Percentiles rank a stretch among this genome's conserved stretches.
phyloP scores from a whole-genome alignment of 2,113 vertebrate genomes.

The Lanius collurio region DNA sequence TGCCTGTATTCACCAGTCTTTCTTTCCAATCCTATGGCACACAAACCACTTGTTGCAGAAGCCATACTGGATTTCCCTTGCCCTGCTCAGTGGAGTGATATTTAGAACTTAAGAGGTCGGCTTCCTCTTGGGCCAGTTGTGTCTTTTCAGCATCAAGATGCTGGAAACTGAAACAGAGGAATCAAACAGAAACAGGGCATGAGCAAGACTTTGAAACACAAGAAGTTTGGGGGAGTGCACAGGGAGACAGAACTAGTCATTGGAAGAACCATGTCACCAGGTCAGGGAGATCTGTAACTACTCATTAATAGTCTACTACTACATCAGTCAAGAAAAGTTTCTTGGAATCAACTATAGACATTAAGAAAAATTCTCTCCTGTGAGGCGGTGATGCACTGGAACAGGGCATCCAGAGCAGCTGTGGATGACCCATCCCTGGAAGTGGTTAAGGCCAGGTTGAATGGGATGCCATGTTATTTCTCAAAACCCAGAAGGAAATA shows the following conservation, averaged over 20 bases:
- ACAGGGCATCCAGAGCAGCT: neutral
- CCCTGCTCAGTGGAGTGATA: neutral
- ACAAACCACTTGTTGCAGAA: neutral
- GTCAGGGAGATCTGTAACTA: neutral
- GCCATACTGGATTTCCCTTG: neutral
- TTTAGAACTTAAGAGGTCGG: neutral
- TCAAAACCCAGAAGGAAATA: neutral
- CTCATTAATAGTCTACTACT: too few relatives aligned
- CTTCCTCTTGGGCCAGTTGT: neutral
- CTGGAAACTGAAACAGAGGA: neutral
- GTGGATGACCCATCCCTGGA: neutral
- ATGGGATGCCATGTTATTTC: neutral
- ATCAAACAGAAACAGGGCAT: neutral
- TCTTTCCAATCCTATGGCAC: neutral
- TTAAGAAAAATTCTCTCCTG: neutral
- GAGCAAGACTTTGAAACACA: neutral
- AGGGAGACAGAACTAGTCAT: neutral
- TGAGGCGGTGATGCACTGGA: neutral
- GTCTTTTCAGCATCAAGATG: neutral
- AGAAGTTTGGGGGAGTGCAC: fast-evolving
- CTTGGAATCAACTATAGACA: neutral
- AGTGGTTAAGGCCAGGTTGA: neutral
- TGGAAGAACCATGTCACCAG: neutral
- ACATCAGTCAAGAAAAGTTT: neutral
- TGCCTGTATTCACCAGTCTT: neutral